Conservation (phyloP, 23 tunicate genomes). For the Botrylloides violaceus region DNA sequence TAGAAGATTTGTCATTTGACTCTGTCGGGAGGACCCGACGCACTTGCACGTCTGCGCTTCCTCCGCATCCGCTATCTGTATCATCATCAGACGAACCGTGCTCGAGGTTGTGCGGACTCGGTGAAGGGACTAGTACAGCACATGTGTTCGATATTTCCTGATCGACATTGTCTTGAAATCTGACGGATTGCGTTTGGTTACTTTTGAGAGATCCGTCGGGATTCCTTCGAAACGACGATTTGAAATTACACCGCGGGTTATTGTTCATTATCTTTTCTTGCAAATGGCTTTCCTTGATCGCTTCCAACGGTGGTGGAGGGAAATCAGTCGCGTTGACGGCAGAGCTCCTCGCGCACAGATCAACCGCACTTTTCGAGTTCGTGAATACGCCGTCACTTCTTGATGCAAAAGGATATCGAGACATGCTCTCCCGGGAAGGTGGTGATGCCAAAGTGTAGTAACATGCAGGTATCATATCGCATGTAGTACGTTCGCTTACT, state of each 20-base stretch:
- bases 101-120: background rate
- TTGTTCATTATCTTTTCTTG: background rate
- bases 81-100: slow-evolving; percentile 8
- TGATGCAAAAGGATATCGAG: too few relatives aligned
- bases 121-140: background rate
- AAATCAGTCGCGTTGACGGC: background rate
- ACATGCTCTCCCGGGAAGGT: too few relatives aligned
- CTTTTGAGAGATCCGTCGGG: background rate
- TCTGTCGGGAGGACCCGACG: too few relatives aligned
- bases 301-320: slow-evolving; percentile 1
- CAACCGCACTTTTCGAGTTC: too few relatives aligned
- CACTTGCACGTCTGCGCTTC: slow-evolving; percentile 14
- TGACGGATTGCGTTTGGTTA: background rate
- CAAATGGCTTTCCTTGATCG: background rate
- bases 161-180: slow-evolving; percentile 7
- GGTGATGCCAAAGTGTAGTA: too few relatives aligned
- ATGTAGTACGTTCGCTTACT: too few relatives aligned
- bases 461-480: too few relatives aligned
- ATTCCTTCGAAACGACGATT: background rate
- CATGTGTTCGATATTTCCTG: background rate
- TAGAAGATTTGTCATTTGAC: too few relatives aligned
- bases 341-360: too few relatives aligned
- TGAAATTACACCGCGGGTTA: background rate
- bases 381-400: too few relatives aligned
- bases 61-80: slow-evolving; percentile 17